phyloP scores from a whole-genome alignment of 2,888 invertebrate genomes.

The Syritta pipiens region DNA sequence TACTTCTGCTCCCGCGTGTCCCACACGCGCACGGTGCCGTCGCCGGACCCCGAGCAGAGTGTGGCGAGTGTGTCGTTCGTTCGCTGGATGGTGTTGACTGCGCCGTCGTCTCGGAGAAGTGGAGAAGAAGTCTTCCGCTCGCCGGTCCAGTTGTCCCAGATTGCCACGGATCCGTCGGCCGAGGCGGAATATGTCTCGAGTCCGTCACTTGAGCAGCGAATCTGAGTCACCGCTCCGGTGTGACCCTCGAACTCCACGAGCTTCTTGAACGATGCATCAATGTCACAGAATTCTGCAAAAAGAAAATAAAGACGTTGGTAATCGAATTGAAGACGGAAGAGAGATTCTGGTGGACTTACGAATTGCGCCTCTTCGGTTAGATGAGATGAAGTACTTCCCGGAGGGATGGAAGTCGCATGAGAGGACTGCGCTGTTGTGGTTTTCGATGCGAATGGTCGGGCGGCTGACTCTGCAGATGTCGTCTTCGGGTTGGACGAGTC shows the following conservation, averaged over 20 bases:
- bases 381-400: not conserved
- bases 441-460: too few species aligned
- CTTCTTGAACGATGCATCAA: not conserved
- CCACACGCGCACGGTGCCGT: not conserved
- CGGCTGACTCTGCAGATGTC: too few species aligned
- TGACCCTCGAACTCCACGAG: not conserved
- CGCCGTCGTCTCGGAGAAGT: not conserved
- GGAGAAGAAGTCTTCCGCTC: not conserved
- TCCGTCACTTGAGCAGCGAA: not conserved
- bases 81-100: not conserved
- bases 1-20: not conserved
- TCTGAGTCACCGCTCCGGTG: not conserved
- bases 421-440: not conserved
- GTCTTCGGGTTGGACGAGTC: too few species aligned
- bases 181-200: not conserved
- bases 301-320: too few species aligned
- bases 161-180: not conserved
- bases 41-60: not conserved
- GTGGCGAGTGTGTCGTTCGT: too few species aligned
- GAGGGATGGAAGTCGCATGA: not conserved
- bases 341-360: conserved; percentile 41
- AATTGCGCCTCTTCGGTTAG: not conserved
- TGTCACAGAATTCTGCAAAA: not conserved
- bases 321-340: too few species aligned
- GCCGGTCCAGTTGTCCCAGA: not conserved